These are phyloP conservation scores for Equus quagga DNA, from an alignment of 2,113 vertebrate genomes.

Conservation along the genomic window DNA sequence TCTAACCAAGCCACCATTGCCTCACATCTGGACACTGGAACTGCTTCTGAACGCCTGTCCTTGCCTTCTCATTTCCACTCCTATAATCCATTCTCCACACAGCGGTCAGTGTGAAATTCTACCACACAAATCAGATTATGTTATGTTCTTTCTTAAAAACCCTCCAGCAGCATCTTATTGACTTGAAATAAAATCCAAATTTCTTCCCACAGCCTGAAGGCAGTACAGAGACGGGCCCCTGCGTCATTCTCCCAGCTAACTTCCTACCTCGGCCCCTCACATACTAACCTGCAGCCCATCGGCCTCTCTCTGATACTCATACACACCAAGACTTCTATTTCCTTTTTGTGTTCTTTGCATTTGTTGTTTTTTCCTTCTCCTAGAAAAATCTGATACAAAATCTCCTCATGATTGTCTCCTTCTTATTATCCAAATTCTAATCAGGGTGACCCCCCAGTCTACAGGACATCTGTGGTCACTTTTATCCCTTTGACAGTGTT, in stretches of 20 bases:
- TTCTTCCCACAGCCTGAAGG: not conserved
- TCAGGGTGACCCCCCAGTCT: not conserved
- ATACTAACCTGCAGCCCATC: accelerated
- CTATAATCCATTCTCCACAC: constrained; percentile 73
- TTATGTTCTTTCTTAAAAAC: constrained; percentile 54
- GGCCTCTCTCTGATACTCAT: not conserved
- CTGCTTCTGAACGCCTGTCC: not conserved
- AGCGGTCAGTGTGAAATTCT: constrained; percentile 69
- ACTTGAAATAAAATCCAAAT: constrained; percentile 52
- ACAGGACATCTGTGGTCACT: not conserved
- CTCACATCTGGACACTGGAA: constrained; percentile 17
- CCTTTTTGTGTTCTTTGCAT: not conserved
- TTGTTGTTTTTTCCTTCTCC: not conserved
- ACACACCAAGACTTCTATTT: not conserved
- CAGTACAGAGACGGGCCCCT: accelerated
- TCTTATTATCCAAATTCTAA: not conserved
- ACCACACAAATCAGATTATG: constrained; percentile 77
- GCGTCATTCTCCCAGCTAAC: not conserved
- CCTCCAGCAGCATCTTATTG: not conserved
- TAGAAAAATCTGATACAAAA: not conserved
- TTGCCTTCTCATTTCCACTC: constrained; percentile 53
- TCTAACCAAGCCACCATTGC: not conserved
- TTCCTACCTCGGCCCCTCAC: accelerated
- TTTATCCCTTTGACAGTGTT: not conserved
- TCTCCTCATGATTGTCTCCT: not conserved